Conservation (phyloP, 2,888 invertebrate species). For the Alloscopus bannaensis region DNA sequence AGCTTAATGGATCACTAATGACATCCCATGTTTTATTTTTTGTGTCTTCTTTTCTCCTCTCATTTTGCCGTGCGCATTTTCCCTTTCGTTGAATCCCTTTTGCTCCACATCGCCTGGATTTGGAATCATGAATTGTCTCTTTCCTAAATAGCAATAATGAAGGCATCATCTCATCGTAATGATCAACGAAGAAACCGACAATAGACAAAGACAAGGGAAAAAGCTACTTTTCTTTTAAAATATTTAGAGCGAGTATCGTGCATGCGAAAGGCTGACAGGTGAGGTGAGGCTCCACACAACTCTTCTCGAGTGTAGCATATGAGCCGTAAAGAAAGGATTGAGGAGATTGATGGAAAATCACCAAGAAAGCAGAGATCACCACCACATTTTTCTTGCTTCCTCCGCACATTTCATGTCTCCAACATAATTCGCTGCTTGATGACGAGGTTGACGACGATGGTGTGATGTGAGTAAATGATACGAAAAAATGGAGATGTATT, state of each 20-base stretch:
- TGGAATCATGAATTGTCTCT: neutral
- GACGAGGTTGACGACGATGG: too few relatives aligned
- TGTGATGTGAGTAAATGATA: too few relatives aligned
- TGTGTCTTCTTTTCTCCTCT: neutral
- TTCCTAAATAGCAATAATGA: neutral
- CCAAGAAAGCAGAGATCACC: too few relatives aligned
- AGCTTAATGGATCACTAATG: slow-evolving; percentile 49
- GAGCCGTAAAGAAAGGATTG: neutral
- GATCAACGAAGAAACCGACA: neutral
- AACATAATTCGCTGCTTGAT: too few relatives aligned
- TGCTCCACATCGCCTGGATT: neutral
- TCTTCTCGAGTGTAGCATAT: neutral
- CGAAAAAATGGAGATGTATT: too few relatives aligned
- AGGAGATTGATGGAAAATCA: neutral
- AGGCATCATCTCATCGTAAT: slow-evolving; percentile 5
- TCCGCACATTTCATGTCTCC: too few relatives aligned
- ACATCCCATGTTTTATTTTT: neutral
- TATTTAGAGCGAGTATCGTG: neutral
- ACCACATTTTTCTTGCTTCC: neutral
- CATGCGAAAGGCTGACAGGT: neutral
- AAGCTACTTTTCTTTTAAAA: neutral
- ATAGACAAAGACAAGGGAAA: neutral
- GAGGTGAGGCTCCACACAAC: neutral
- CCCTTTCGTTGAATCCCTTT: neutral
- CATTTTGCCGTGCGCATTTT: neutral